These are phyloP conservation scores for Rafetus swinhoei DNA, from an alignment of 2,113 vertebrate genomes.

Conservation along the genomic window DNA sequence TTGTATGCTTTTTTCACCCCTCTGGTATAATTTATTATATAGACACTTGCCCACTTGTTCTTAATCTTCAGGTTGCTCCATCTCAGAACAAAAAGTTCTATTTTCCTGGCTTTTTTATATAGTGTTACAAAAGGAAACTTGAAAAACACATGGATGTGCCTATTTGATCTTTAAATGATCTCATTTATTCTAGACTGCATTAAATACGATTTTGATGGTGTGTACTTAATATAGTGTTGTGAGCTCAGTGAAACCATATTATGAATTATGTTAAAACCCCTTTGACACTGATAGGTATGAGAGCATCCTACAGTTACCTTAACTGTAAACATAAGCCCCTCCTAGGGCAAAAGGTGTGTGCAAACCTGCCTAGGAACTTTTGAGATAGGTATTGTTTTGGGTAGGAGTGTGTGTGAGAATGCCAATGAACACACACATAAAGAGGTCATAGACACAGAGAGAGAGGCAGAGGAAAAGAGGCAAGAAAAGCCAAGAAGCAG, in stretches of 20 bases:
- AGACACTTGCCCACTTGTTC: background rate
- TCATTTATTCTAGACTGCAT: no score
- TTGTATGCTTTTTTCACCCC: background rate
- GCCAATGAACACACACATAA: background rate
- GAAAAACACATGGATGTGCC: rapidly evolving
- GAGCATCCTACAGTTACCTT: background rate
- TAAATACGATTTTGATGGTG: slow-evolving; percentile 3
- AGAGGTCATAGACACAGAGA: background rate
- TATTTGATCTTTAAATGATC: background rate
- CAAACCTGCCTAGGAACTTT: background rate
- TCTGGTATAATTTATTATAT: background rate
- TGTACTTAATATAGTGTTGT: background rate
- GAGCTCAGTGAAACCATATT: background rate
- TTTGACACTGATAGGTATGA: background rate
- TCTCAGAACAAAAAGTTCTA: background rate
- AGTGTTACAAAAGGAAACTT: background rate
- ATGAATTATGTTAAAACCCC: background rate
- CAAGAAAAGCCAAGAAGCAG: background rate
- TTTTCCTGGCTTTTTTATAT: background rate
- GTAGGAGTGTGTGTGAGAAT: background rate
- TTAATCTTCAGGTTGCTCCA: background rate
- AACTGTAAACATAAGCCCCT: background rate
- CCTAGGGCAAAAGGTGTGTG: background rate
- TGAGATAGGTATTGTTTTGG: background rate
- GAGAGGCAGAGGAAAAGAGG: background rate